A percentile compares a stretch with the other conserved stretches of the same genome.
These are phyloP conservation scores for Vireo altiloquus DNA, from an alignment of 2,113 vertebrate genomes.

Conservation along the genomic window DNA sequence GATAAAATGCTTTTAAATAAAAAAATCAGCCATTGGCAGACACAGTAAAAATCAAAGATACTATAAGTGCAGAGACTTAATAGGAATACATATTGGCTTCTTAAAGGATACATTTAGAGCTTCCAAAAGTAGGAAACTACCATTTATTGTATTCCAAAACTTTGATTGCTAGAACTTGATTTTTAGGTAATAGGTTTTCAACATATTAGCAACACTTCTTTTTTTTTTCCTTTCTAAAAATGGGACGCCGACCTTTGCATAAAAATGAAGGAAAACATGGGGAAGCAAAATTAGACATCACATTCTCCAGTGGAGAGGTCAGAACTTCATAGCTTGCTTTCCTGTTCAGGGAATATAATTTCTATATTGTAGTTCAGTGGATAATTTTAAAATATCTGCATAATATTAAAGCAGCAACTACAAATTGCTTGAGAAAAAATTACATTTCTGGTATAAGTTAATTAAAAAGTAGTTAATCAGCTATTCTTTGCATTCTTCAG, in stretches of 20 bases:
- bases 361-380: background rate
- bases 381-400: background rate
- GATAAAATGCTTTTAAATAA: slow-evolving; percentile 28
- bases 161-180: background rate
- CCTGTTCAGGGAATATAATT: background rate
- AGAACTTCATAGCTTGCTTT: background rate
- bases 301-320: background rate
- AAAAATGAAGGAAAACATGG: background rate
- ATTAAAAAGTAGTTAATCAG: background rate
- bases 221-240: background rate
- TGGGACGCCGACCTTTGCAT: background rate
- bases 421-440: background rate
- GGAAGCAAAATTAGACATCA: background rate
- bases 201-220: background rate
- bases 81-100: background rate
- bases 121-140: background rate
- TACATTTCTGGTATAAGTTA: background rate
- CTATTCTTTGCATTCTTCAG: background rate
- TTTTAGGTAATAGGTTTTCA: background rate
- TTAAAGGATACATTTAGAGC: background rate
- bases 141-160: background rate
- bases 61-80: background rate
- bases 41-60: background rate
- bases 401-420: background rate
- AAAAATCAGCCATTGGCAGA: slow-evolving; percentile 7